A percentile compares a stretch with the other conserved stretches of the same genome.
These are phyloP conservation scores for Onchidella celtica DNA, from an alignment of 2,888 invertebrate species.

Conservation along the genomic window DNA sequence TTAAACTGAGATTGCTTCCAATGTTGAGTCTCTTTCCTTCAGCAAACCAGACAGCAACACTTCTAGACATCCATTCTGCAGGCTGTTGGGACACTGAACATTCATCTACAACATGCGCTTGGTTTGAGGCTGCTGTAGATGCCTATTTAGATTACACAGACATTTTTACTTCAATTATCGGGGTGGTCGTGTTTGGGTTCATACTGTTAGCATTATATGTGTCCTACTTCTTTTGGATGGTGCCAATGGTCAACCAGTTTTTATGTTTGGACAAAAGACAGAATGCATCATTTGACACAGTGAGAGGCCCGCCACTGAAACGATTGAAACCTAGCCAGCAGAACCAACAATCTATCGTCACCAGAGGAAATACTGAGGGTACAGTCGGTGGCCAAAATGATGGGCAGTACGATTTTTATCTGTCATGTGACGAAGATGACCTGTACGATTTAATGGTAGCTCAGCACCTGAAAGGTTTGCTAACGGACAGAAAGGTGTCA, in stretches of 20 bases:
- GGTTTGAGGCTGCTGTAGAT: neutral
- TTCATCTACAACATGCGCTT: neutral
- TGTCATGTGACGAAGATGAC: slow-evolving; percentile 12
- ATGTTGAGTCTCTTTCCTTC: too few species aligned
- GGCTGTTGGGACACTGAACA: too few species aligned
- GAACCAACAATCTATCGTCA: too few species aligned
- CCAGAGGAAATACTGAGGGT: too few species aligned
- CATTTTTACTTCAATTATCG: neutral
- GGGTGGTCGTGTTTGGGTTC: neutral
- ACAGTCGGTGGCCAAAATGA: too few species aligned
- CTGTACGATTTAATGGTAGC: neutral
- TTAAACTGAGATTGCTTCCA: too few species aligned
- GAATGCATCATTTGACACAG: neutral
- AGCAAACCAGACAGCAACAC: neutral
- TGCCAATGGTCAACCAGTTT: neutral
- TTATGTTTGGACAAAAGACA: neutral
- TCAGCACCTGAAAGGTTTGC: neutral
- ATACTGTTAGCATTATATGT: too few species aligned
- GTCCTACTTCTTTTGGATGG: neutral
- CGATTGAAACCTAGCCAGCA: neutral
- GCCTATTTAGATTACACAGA: too few species aligned
- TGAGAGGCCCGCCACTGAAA: neutral
- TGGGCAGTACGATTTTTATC: slow-evolving; percentile 10
- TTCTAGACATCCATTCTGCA: neutral
- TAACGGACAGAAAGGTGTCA: neutral